A percentile compares a stretch with the other conserved stretches of the same genome.
These are phyloP conservation scores for Eumaeus atala DNA, from an alignment of 1,140 invertebrate species.

Conservation along the genomic window DNA sequence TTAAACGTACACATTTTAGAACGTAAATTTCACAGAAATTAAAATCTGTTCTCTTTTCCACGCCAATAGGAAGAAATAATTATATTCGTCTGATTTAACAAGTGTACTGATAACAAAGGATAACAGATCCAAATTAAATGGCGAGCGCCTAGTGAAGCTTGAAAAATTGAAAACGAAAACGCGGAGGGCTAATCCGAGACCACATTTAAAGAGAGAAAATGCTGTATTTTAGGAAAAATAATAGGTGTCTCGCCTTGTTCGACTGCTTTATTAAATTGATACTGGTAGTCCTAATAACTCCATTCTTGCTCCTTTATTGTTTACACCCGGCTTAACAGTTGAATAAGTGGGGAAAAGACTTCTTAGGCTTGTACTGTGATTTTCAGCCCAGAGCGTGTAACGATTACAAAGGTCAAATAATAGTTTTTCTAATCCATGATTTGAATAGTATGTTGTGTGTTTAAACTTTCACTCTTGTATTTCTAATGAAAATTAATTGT, in stretches of 20 bases:
- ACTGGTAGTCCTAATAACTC: conserved; percentile 4
- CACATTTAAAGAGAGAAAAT: conserved; percentile 24
- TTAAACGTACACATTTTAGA: too few species aligned
- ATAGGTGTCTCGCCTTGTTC: conserved; percentile 26
- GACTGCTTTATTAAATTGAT: conserved; percentile 32
- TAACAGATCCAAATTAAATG: conserved; percentile 26
- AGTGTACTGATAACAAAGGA: conserved; percentile 2
- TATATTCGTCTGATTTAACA: conserved; percentile 7
- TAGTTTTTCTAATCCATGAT: too few species aligned
- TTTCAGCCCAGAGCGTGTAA: too few species aligned
- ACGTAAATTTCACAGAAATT: too few species aligned
- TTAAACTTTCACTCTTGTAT: too few species aligned
- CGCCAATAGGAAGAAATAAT: conserved; percentile 13
- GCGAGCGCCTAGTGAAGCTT: conserved; percentile 17
- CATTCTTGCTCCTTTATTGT: too few species aligned
- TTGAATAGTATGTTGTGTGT: too few species aligned
- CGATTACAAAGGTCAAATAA: too few species aligned
- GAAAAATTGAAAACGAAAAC: conserved; percentile 24
- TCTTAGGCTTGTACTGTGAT: too few species aligned
- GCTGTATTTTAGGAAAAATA: conserved; percentile 30
- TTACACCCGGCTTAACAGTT: too few species aligned
- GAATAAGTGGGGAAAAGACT: too few species aligned
- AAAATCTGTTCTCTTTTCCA: conserved; percentile 12
- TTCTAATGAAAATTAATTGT: too few species aligned
- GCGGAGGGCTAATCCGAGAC: conserved; percentile 25